Evolutionary conservation across 2,888 invertebrate species (phyloP), one percentile per base, ranked within the genome.

Genomic region (Deilephila porcellus): DNA sequence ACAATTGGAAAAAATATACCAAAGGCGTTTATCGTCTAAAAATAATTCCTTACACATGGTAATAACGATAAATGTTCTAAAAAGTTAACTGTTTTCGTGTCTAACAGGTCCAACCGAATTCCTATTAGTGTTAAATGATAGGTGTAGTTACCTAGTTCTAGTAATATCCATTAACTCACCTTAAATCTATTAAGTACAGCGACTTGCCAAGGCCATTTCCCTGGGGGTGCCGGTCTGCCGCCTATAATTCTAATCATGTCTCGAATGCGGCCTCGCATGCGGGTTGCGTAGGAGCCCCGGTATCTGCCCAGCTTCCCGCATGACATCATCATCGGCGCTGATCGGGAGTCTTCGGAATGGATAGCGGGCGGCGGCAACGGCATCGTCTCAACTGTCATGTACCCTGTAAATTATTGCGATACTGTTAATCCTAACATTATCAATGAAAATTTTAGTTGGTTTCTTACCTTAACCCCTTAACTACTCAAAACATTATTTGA

Each of bases 171-270:
- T 64, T n/a, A 5, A 64, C n/a, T 29, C 53, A 97, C 98, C 95
- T 96, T 96, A 89, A 96, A 97, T 84, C 97, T 95, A 89, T 98
- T 98, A 75, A 99, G 95, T 72, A 99, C 96, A 72, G 98, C 98
- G 29, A 98, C 98, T 93, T 98, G 98, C 98, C 99, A 99, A 0
- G 98, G 98, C 98, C 99, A 99, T 85, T 97, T 97, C 60, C 98
- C 97, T 71, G 96, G 97, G 17, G 96, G 94, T 0, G 98, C 96
- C 60, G 97, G 97, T 72, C 96, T 95, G 0, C 99, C 99, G 0
- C 99, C 99, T 74, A 99, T 97, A 76, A 99, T 98, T 80, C 97
- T 96, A 75, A 97, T 93, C 96, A 97, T 96, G 73, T 95, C 95
- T 32, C 92, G 90, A 90, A 95, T 91, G 8, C 88, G 89, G 75